phyloP scores from a whole-genome alignment of 2,797 vertebrate genomes.

The Hyperoplus immaculatus region DNA sequence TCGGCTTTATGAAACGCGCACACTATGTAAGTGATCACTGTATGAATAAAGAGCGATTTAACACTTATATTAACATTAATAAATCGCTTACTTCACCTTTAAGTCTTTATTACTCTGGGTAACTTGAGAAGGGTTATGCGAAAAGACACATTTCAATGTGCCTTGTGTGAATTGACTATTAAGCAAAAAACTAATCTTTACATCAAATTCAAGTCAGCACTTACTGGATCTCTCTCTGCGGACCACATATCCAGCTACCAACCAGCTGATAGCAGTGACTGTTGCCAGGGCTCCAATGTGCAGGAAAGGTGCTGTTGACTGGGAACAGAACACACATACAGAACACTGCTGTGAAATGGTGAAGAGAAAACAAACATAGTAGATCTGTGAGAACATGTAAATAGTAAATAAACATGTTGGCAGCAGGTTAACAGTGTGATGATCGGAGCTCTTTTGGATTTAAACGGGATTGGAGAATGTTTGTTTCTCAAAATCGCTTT shows the following conservation, averaged over 20 bases:
- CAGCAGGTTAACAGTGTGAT: background rate
- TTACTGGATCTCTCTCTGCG: conserved; percentile 91
- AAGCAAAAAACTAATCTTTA: background rate
- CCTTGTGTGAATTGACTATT: no score
- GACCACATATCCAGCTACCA: conserved; percentile 91
- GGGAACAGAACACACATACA: conserved; percentile 28
- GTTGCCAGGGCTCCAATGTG: conserved; percentile 91
- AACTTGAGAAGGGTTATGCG: no score
- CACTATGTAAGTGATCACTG: no score
- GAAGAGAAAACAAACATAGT: background rate
- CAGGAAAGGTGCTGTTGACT: conserved; percentile 96
- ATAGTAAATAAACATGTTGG: background rate
- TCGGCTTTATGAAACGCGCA: no score
- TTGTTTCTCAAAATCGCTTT: no score
- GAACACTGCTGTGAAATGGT: background rate
- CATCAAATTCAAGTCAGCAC: conserved; percentile 63
- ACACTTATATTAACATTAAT: no score
- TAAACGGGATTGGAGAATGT: background rate
- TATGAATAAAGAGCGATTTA: no score
- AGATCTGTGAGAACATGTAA: background rate
- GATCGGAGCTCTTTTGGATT: background rate
- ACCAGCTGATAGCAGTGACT: conserved; percentile 91
- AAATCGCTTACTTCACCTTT: no score
- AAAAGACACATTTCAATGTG: no score
- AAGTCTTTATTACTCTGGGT: no score